Base-by-base conservation (phyloP, 2,888 invertebrate genomes). In the Cordylochernes scorpioides region DNA sequence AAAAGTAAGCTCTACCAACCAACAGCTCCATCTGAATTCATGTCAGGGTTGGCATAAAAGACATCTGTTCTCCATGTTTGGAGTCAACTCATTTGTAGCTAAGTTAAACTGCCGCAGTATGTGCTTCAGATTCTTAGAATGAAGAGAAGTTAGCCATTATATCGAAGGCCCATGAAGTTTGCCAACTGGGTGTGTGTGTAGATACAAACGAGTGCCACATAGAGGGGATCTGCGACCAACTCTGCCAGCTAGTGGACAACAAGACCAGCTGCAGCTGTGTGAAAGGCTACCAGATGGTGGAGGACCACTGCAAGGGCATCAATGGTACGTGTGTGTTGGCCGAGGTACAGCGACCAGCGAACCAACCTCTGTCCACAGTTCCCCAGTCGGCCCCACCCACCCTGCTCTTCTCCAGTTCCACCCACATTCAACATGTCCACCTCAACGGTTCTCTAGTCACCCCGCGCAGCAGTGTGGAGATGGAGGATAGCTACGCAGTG, bases 121-220 rank as follows among this genome's bases (percentile, higher is more conserved):
- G n/a, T n/a, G n/a, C n/a, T n/a, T n/a, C n/a, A n/a, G n/a, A n/a
- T n/a, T n/a, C n/a, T n/a, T n/a, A n/a, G n/a, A n/a, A n/a, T n/a
- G n/a, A n/a, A n/a, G n/a, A n/a, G n/a, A n/a, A n/a, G n/a, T n/a
- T n/a, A n/a, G n/a, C n/a, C n/a, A n/a, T n/a, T n/a, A n/a, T n/a
- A n/a, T n/a, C n/a, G n/a, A n/a, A n/a, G n/a, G n/a, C n/a, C n/a
- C n/a, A n/a, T n/a, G n/a, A n/a, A n/a, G n/a, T n/a, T n/a, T n/a
- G n/a, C n/a, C n/a, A n/a, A n/a, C n/a, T n/a, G n/a, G n/a, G n/a
- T n/a, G n/a, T n/a, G 54, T 21, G 74, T 75, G 17, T 52, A 67
- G 77, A 78, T 54, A 64, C 67, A 39, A 63, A 78, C 55, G 75
- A 78, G 55, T 80, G 80, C 55, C 51, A 54, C 40, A 54, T 63